Percentiles rank a stretch among this genome's conserved stretches.
These are phyloP conservation scores for Zaprionus camerounensis DNA, from an alignment of 1,140 invertebrate genomes.

Conservation along the genomic window DNA sequence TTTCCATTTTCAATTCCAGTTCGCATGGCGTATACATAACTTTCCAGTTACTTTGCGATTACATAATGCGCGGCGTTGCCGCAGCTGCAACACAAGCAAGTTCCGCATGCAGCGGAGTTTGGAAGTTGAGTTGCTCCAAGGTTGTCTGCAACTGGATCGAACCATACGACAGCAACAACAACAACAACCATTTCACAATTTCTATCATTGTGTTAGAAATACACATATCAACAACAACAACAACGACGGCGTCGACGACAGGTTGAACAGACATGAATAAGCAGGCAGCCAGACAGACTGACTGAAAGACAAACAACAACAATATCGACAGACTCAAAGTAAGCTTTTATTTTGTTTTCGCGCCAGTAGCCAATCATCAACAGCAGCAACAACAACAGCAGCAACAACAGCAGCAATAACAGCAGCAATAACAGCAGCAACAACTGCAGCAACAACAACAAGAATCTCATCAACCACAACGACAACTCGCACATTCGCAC, in stretches of 20 bases:
- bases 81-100: slow-evolving; percentile 46
- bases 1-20: slow-evolving; percentile 38
- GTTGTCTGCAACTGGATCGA: slow-evolving; percentile 50
- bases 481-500: slow-evolving; percentile 17
- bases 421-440: slow-evolving; percentile 11
- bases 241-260: slow-evolving; percentile 51
- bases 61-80: slow-evolving; percentile 48
- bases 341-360: slow-evolving; percentile 46
- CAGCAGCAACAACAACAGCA: slow-evolving; percentile 13
- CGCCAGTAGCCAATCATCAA: slow-evolving; percentile 26
- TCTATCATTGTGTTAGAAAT: slow-evolving; percentile 27
- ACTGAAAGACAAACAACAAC: slow-evolving; percentile 32
- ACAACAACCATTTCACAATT: slow-evolving; percentile 57
- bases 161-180: slow-evolving; percentile 31
- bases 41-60: slow-evolving; percentile 53
- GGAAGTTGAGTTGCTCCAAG: slow-evolving; percentile 49
- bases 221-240: slow-evolving; percentile 17
- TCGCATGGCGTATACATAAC: slow-evolving; percentile 44
- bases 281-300: slow-evolving; percentile 2
- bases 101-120: slow-evolving; percentile 63
- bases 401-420: background rate
- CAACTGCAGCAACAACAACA: slow-evolving; percentile 11
- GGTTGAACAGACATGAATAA: slow-evolving; percentile 5
- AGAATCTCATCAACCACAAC: slow-evolving; percentile 31
- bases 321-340: slow-evolving; percentile 30